Percentiles rank a stretch among this genome's conserved stretches.
Evolutionary conservation across 2,888 invertebrate genomes (phyloP).

Genomic region (Phyllotreta striolata): DNA sequence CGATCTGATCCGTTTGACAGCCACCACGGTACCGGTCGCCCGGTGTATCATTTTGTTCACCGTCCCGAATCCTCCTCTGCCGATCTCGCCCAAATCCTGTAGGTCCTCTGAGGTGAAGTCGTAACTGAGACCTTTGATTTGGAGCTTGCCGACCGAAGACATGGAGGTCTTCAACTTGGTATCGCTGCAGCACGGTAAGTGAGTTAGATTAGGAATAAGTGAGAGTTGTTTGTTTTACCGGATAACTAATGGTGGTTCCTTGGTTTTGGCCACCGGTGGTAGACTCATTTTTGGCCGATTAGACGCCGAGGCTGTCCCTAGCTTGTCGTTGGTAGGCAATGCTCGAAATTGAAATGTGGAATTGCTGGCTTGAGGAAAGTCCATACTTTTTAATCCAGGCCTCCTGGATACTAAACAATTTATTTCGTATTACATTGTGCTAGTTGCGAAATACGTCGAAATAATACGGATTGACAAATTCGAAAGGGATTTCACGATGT

Average conservation of each 20-base stretch:
- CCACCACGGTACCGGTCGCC: slow-evolving; percentile 83
- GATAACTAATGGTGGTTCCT: slow-evolving; percentile 55
- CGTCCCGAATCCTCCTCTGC: slow-evolving; percentile 91
- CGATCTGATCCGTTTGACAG: slow-evolving; percentile 94
- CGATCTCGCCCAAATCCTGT: slow-evolving; percentile 91
- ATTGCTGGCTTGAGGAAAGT: slow-evolving; percentile 48
- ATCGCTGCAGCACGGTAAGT: slow-evolving; percentile 63
- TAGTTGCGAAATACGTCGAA: slow-evolving; percentile 7
- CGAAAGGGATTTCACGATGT: slow-evolving; percentile 27
- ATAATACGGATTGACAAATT: slow-evolving; percentile 26
- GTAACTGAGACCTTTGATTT: slow-evolving; percentile 80
- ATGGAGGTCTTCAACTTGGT: slow-evolving; percentile 74
- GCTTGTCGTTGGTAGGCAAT: slow-evolving; percentile 46
- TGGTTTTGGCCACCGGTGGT: slow-evolving; percentile 53
- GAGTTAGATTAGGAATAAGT: slow-evolving; percentile 30
- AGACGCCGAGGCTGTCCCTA: slow-evolving; percentile 44
- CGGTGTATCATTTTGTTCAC: slow-evolving; percentile 95
- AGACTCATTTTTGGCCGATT: slow-evolving; percentile 58
- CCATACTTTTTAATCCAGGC: slow-evolving; percentile 46
- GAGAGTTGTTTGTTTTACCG: slow-evolving; percentile 49
- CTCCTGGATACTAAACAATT: slow-evolving; percentile 29
- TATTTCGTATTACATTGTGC: not conserved
- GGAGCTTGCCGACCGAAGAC: slow-evolving; percentile 88
- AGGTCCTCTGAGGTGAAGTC: slow-evolving; percentile 93
- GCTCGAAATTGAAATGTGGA: slow-evolving; percentile 52